Conservation (phyloP, 2,113 vertebrate genomes). For the Aspidoscelis tigris region DNA sequence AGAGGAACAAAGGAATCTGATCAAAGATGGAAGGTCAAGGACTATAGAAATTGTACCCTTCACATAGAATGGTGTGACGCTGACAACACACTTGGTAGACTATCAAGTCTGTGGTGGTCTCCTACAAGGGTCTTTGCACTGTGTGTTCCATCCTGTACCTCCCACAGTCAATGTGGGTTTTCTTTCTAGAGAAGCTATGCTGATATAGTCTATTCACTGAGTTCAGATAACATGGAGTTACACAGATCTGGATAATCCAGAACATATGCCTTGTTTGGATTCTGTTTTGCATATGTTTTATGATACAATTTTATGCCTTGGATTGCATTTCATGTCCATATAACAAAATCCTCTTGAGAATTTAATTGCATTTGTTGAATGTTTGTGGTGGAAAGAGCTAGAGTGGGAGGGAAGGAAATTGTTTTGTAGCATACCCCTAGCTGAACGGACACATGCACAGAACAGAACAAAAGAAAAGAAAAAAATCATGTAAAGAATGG, state of each 20-base stretch:
- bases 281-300: constrained; percentile 42
- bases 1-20: too few species aligned
- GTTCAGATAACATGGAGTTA: background rate
- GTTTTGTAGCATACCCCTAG: constrained; percentile 26
- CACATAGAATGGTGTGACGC: too few species aligned
- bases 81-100: too few species aligned
- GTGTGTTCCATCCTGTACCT: too few species aligned
- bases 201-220: too few species aligned
- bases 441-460: constrained; percentile 41
- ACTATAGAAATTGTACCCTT: too few species aligned
- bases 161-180: too few species aligned
- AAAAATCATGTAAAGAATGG: constrained; percentile 60
- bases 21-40: too few species aligned
- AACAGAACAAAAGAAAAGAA: background rate
- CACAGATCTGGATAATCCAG: constrained; percentile 32
- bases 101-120: too few species aligned
- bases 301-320: constrained; percentile 35
- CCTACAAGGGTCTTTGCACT: too few species aligned
- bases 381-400: constrained; percentile 58
- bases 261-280: constrained; percentile 31
- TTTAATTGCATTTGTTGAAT: constrained; percentile 57
- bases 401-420: constrained; percentile 51
- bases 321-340: constrained; percentile 52
- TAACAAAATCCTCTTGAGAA: constrained; percentile 53
- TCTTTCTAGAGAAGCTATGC: too few species aligned